Conservation (phyloP, 2,113 vertebrate genomes). For the Colius striatus region DNA sequence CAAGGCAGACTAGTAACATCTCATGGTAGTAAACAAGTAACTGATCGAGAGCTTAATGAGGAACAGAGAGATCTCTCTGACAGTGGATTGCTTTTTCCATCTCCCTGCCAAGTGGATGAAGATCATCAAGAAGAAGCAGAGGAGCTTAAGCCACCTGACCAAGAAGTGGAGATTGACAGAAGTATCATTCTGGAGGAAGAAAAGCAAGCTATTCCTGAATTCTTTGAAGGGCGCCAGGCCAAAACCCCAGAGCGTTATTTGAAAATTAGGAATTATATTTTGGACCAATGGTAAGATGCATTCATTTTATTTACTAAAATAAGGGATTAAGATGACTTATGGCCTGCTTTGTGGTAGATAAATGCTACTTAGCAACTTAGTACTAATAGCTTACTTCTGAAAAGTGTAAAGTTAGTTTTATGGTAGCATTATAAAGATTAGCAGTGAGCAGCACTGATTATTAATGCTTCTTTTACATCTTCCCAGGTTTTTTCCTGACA, state of each 20-base stretch:
- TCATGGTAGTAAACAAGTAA: neutral
- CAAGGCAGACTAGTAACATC: neutral
- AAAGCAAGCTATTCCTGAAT: slow-evolving; percentile 96
- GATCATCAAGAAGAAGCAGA: slow-evolving; percentile 82
- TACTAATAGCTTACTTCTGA: neutral
- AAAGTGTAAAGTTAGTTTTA: neutral
- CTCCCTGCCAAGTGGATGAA: slow-evolving; percentile 65
- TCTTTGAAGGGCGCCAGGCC: slow-evolving; percentile 94
- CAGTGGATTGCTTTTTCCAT: slow-evolving; percentile 45
- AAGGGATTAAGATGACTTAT: neutral
- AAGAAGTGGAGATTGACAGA: slow-evolving; percentile 88
- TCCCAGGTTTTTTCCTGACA: neutral
- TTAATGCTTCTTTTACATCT: neutral
- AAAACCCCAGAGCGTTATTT: slow-evolving; percentile 97
- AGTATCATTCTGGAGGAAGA: slow-evolving; percentile 89
- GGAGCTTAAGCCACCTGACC: slow-evolving; percentile 88
- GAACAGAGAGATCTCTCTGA: slow-evolving; percentile 39
- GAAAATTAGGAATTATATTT: slow-evolving; percentile 97
- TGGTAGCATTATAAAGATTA: neutral
- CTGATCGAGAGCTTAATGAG: slow-evolving; percentile 19
- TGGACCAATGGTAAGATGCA: slow-evolving; percentile 92
- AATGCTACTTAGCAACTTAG: neutral
- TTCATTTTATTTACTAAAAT: neutral
- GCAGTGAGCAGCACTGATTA: neutral
- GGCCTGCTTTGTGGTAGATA: neutral